These are phyloP conservation scores for Macrotis lagotis DNA, from an alignment of 2,113 vertebrate genomes.

Conservation along the genomic window DNA sequence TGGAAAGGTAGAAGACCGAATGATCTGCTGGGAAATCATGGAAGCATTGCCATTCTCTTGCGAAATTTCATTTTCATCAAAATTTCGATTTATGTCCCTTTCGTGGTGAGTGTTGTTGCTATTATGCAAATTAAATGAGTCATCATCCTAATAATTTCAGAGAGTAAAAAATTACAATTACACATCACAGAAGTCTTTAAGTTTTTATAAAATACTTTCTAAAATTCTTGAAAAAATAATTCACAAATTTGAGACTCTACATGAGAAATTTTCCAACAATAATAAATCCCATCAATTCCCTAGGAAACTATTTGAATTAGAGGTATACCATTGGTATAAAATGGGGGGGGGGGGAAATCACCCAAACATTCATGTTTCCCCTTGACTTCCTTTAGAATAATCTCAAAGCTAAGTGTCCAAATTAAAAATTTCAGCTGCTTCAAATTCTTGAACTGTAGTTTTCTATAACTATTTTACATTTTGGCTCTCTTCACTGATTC, in stretches of 20 bases:
- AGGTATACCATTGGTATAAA: background rate
- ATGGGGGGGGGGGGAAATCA: no score
- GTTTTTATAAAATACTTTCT: background rate
- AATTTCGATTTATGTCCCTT: constrained; percentile 85
- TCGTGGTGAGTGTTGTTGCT: constrained; percentile 80
- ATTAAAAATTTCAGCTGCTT: background rate
- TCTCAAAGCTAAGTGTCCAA: background rate
- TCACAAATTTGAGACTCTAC: background rate
- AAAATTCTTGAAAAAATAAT: background rate
- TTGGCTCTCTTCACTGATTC: background rate
- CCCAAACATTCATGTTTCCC: no score
- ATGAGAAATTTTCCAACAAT: background rate
- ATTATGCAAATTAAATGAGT: constrained; percentile 83
- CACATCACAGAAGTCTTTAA: constrained; percentile 19
- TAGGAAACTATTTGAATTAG: background rate
- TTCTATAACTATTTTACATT: background rate
- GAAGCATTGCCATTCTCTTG: constrained; percentile 83
- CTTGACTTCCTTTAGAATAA: background rate
- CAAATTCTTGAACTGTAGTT: background rate
- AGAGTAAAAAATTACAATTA: constrained; percentile 42
- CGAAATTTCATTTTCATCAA: constrained; percentile 79
- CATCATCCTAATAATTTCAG: constrained; percentile 74
- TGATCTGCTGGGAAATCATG: constrained; percentile 79
- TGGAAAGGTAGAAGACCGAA: constrained; percentile 83
- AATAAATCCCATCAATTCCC: background rate